These are phyloP conservation scores for Diuraphis noxia DNA, from an alignment of 1,140 invertebrate genomes.

Conservation along the genomic window DNA sequence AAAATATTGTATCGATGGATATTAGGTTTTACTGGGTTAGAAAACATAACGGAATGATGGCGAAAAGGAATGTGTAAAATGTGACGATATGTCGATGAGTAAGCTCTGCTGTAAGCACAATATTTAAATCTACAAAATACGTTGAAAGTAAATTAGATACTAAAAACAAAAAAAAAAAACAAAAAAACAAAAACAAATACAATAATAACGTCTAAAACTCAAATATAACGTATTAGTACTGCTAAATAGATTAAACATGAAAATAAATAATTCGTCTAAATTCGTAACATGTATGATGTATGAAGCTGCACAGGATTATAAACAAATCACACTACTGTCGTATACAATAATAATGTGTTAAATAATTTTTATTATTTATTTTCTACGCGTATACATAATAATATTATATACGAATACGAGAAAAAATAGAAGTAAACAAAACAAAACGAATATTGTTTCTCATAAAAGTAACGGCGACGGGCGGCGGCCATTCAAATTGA, in stretches of 20 bases:
- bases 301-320: neutral
- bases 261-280: neutral
- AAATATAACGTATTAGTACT: neutral
- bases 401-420: neutral
- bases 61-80: neutral
- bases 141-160: neutral
- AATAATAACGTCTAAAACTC: neutral
- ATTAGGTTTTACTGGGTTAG: neutral
- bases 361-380: neutral
- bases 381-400: neutral
- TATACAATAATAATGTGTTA: neutral
- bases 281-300: no score
- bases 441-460: neutral
- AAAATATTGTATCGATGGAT: neutral
- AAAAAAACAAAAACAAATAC: neutral
- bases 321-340: neutral
- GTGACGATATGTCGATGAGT: neutral
- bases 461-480: neutral
- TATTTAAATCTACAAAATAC: conserved; percentile 2
- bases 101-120: neutral
- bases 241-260: neutral
- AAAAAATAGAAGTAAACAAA: neutral
- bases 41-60: neutral
- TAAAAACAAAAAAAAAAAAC: neutral
- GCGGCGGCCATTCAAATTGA: neutral